Base-by-base conservation (phyloP, 2,797 vertebrate species). In the Arvicola amphibius region DNA sequence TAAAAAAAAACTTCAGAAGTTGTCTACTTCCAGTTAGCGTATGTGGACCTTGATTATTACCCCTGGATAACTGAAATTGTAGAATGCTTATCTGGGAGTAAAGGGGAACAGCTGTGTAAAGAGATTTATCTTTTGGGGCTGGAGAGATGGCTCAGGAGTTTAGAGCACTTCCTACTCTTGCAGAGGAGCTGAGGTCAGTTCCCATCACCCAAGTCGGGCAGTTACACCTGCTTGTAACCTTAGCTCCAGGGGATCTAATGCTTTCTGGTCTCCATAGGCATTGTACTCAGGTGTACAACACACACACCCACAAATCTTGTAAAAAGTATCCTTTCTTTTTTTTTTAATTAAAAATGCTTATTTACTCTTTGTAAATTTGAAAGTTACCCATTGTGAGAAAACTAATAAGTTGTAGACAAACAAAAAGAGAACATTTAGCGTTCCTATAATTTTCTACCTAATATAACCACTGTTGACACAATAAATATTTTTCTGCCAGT, bases 291-390 rank as follows among this genome's bases (percentile, higher is more conserved):
- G 46, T 37, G 32, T 37, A 37, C 13, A 48, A n/a, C 23, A 76
- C 37, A 74, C 71, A 74, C 73, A 40, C 73, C 37, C 40, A 43
- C 40, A 65, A 37, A 27, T 37, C 46, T 71, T 40, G 27, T 73
- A 56, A 88, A 88, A 84, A 79, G 2, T 37, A 63, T 83, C 37
- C 93, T 92, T 79, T 34, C 21, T n/a, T 43, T 92, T 40, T 92
- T 84, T 37, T 17, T 53, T 19, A 87, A 37, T 37, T 69, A 53
- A 65, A 74, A 94, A 81, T 4, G 34, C 79, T 88, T 76, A 43
- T 84, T 87, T 76, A 43, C 56, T 90, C 48, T 94, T 95, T 94
- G 43, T 90, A 94, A 95, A 92, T 34, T 92, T 2, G 14, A 92
- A 63, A 77, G 32, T 46, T 84, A 76, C 51, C 40, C 29, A 56